Evolutionary conservation across 1,140 invertebrate species (phyloP).

Genomic region (Stenopsyche tienmushanensis): DNA sequence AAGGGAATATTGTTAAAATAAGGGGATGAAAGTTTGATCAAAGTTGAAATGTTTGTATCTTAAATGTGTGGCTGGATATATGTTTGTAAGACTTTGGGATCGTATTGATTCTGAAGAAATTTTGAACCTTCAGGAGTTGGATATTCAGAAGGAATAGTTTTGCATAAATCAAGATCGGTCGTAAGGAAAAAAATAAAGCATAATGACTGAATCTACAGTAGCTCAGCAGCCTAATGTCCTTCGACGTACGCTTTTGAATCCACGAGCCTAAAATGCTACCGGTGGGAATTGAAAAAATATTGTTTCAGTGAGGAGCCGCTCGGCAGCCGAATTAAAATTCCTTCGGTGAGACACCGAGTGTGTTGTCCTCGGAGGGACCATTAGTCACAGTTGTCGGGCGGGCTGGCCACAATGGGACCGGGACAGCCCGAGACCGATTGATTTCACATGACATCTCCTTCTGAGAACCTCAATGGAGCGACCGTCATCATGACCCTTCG

Average conservation of each 20-base stretch:
- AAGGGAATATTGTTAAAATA: too few species aligned
- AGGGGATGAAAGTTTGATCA: too few species aligned
- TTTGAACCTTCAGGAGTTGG: neutral
- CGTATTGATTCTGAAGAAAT: neutral
- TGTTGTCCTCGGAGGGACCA: slow-evolving; percentile 3
- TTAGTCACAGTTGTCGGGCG: slow-evolving; percentile 29
- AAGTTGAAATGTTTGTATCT: too few species aligned
- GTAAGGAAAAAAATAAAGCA: too few species aligned
- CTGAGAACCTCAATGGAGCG: slow-evolving; percentile 15
- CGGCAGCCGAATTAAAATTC: slow-evolving; percentile 36
- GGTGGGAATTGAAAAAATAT: slow-evolving; percentile 15
- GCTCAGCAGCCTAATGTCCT: neutral
- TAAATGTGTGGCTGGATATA: too few species aligned
- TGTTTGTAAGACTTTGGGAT: neutral
- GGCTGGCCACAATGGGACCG: slow-evolving; percentile 12
- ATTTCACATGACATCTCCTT: slow-evolving; percentile 33
- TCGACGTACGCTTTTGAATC: slow-evolving; percentile 4
- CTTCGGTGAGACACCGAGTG: slow-evolving; percentile 1
- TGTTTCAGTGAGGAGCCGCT: neutral
- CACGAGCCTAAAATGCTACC: slow-evolving; percentile 7
- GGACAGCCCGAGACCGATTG: slow-evolving; percentile 27
- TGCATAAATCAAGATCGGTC: too few species aligned
- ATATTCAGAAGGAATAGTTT: neutral
- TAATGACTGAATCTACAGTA: neutral
- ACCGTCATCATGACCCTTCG: neutral